Conservation (phyloP, 2,113 vertebrate species). For the Nothoprocta pentlandii region DNA sequence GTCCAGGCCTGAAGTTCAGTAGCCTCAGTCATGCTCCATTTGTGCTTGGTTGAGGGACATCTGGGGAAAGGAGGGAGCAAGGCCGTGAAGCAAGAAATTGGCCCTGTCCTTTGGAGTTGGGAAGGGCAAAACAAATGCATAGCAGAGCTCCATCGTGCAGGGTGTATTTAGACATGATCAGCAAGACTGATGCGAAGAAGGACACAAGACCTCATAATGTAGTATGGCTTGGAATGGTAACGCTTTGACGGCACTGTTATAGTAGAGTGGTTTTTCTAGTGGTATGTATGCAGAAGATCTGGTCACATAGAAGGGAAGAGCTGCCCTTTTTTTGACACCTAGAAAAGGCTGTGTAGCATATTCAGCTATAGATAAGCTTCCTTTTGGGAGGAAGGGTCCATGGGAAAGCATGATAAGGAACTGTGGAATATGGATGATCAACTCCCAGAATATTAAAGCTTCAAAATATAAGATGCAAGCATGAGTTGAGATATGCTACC, state of each 20-base stretch:
- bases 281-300: not conserved
- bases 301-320: not conserved
- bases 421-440: accelerated
- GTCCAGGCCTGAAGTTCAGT: not conserved
- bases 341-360: not conserved
- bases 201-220: not conserved
- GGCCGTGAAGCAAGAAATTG: not conserved
- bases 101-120: not conserved
- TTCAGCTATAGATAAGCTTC: not conserved
- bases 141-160: not conserved
- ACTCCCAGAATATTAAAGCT: not conserved
- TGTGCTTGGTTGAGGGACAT: not conserved
- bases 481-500: not conserved
- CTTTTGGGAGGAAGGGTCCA: not conserved
- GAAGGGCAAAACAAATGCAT: not conserved
- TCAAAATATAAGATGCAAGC: not conserved
- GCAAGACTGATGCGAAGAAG: not conserved
- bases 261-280: not conserved
- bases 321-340: not conserved
- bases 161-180: not conserved
- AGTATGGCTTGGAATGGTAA: not conserved
- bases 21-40: not conserved
- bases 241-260: not conserved
- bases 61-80: not conserved
- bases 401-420: not conserved